Evolutionary conservation across 2,113 vertebrate species (phyloP), one percentile per base, ranked within the genome.

Genomic region (Calidris pugnax): DNA sequence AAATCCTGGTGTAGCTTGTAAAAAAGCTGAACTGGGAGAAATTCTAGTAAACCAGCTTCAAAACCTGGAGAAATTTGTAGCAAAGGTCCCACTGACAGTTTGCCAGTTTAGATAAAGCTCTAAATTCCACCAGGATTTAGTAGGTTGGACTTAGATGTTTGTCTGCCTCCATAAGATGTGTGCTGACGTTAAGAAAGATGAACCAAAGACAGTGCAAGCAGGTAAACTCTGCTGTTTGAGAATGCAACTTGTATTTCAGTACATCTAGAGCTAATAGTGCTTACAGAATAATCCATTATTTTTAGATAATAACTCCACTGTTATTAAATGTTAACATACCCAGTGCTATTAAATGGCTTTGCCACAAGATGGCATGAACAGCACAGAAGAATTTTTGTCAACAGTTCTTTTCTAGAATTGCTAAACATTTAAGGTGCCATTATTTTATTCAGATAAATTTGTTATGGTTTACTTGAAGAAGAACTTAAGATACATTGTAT

Each of bases 351-450:
- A 77, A 64, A 43, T 20, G 32, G 33, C n/a, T 63, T 91, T 66
- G 71, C 97, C 97, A 97, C 95, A 93, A 97, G 95, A 83, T 96
- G 97, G 96, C 97, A 94, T 59, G 26, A 89, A 79, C 28, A 71
- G 32, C 50, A 91, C 82, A 62, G 69, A 87, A 62, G 45, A 79
- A 16, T 24, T 75, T 75, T 77, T 81, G 24, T 27, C 45, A 64
- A 45, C 6, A 15, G 28, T 48, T 72, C 51, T 72, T 87, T 90
- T 92, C 73, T 62, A 33, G 27, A 91, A 59, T 12, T 35, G 6
- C 57, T 71, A 47, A 72, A 87, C 24, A 55, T 85, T 82, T 79
- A 68, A 79, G 5, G 15, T 33, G 48, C 3, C 9, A 33, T 76
- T 76, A 27, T 57, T 85, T 85, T 39, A 82, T 62, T 73, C 26